Percentiles rank a stretch among this genome's conserved stretches.
These are phyloP conservation scores for Drosophila phalerata DNA, from an alignment of 2,888 invertebrate genomes.

Conservation along the genomic window DNA sequence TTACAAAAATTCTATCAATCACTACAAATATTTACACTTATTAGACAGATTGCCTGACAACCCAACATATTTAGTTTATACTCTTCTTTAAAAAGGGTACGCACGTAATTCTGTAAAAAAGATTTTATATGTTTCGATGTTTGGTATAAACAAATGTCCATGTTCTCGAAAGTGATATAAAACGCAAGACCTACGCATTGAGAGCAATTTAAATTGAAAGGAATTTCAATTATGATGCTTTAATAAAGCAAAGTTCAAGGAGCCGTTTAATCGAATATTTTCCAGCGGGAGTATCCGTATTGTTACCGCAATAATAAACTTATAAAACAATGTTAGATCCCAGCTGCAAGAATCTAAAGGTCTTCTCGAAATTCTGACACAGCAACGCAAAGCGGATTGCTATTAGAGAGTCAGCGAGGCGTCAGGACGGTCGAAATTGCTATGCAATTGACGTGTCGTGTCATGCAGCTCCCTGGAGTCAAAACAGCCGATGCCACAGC, in stretches of 20 bases:
- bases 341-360: slow-evolving; percentile 2
- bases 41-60: slow-evolving; percentile 18
- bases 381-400: slow-evolving; percentile 32
- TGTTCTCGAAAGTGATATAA: slow-evolving; percentile 12
- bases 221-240: slow-evolving; percentile 4
- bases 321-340: slow-evolving; percentile 19
- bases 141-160: slow-evolving; percentile 26
- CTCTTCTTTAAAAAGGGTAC: not conserved
- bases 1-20: slow-evolving; percentile 14
- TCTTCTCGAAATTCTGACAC: not conserved
- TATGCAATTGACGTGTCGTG: slow-evolving; percentile 64
- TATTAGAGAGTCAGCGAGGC: slow-evolving; percentile 38
- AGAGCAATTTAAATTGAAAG: not conserved
- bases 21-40: slow-evolving; percentile 9
- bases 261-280: slow-evolving; percentile 15
- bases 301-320: slow-evolving; percentile 15
- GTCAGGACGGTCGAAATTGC: slow-evolving; percentile 49
- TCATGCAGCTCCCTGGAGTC: slow-evolving; percentile 34
- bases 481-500: slow-evolving; percentile 10
- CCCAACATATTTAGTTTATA: slow-evolving; percentile 22
- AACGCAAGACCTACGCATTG: slow-evolving; percentile 5
- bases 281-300: slow-evolving; percentile 6
- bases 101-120: not conserved
- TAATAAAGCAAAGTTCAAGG: slow-evolving; percentile 7
- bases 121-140: slow-evolving; percentile 11